A percentile compares a stretch with the other conserved stretches of the same genome.
Conservation (phyloP, 2,797 vertebrate genomes). For the Cynodonichthys magdalenae region DNA sequence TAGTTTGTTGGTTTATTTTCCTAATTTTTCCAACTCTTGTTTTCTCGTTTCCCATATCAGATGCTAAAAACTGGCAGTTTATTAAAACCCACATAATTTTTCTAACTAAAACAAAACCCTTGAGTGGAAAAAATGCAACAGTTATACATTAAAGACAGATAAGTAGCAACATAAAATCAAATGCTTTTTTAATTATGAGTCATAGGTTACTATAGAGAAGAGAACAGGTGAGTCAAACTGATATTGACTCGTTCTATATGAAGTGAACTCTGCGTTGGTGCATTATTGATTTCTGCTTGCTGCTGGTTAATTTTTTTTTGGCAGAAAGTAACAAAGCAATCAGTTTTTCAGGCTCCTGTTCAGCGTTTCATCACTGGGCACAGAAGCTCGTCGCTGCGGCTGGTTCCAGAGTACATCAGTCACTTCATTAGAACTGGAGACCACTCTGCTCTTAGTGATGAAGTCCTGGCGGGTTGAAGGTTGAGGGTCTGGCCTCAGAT, state of each 20-base stretch:
- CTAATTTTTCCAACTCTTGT: background rate
- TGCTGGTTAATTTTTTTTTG: slow-evolving; percentile 4
- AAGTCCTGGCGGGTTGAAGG: background rate
- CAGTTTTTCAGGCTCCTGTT: slow-evolving; percentile 6
- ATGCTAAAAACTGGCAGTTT: no score
- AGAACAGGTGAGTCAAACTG: no score
- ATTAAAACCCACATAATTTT: background rate
- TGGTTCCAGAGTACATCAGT: slow-evolving; percentile 3
- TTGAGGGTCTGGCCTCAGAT: slow-evolving; percentile 4
- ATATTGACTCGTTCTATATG: no score
- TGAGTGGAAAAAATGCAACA: background rate
- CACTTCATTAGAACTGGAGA: slow-evolving; percentile 11
- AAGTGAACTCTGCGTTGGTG: no score
- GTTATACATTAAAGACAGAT: background rate
- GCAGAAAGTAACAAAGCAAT: background rate
- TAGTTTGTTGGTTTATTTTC: background rate
- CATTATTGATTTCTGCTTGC: background rate
- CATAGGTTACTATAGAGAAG: no score
- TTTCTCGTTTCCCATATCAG: no score
- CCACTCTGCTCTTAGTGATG: slow-evolving; percentile 6
- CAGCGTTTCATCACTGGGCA: background rate
- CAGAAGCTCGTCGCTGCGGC: slow-evolving; percentile 1
- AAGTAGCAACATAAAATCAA: no score
- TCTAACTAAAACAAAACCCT: background rate
- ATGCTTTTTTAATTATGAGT: no score